Evolutionary conservation across 1,140 invertebrate species (phyloP), one percentile per base, ranked within the genome.

Genomic region (Ips typographus): DNA sequence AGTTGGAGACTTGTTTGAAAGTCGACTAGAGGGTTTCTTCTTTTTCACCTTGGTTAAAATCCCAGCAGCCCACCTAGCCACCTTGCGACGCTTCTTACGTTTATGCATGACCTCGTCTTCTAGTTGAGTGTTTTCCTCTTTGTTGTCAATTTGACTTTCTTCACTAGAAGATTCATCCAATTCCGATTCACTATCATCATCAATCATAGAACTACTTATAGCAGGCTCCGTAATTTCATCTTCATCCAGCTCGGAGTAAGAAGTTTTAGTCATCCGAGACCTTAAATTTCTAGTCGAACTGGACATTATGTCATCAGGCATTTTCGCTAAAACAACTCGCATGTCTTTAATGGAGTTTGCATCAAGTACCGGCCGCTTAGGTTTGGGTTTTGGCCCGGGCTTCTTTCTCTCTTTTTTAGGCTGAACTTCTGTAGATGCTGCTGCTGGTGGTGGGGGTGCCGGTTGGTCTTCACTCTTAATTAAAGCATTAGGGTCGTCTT

Each of bases 251-350:
- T 65, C 55, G 1, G 58, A 36, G 40, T 58, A 65, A 47, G 43
- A 57, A 38, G 3, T 3, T 39, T 49, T 5, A 3, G 41, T 8
- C 41, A n/a, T 55, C 36, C 55, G 4, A 36, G n/a, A 66, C 71
- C 67, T 61, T 51, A 57, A 42, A 4, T 62, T 40, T 68, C 71
- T 71, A 1, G 22, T 57, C 1, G 49, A 5, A 22, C 8, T 68
- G 0, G 22, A 22, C 51, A 49, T 57, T 38, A 60, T 47, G 7
- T 68, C 65, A 53, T 71, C 71, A 7, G 73, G 69, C 5, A 77
- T 75, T 71, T 77, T 77, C 4, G 65, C 65, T 37, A 77, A 61
- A 7, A 77, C 3, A 3, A 77, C 71, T 36, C 70, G 61, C 6
- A 77, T 59, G 56, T 71, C 65, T 61, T 72, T 75, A 66, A 75